Base-by-base conservation (phyloP, 2,113 vertebrate genomes). In the Lepisosteus oculatus region DNA sequence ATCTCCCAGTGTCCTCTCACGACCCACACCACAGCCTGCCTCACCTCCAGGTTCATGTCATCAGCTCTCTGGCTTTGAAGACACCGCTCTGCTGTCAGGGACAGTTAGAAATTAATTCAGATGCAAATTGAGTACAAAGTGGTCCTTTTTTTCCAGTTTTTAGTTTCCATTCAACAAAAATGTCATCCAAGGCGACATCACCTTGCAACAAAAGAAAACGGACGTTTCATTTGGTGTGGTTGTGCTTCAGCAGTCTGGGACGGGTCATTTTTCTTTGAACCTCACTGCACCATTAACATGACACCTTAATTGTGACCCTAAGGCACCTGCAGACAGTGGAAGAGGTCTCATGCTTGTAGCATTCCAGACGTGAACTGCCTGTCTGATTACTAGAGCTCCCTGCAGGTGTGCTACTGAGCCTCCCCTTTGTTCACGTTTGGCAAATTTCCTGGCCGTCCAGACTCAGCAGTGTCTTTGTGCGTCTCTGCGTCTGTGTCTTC, bases 261-360 rank as follows among this genome's bases (percentile, higher is more conserved):
- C 41, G 14, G 5, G 56, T 42, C 45, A 3, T 62, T 56, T 45
- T 2, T 45, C 41, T 45, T 69, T 43, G 55, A 67, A 55, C 17
- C 17, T 43, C 17, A 43, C 11, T 4, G 15, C 6, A 43, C 15
- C 3, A 13, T 59, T 66, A 42, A 8, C 29, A 15, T 6, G 43
- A 61, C 43, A 64, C 45, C 57, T 7, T 68, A 41, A 62, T 61
- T 74, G 41, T 41, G 47, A 55, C 8, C 41, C 42, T 74, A 3
- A 29, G 47, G 72, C 67, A 45, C 8, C 42, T 12, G 13, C 11
- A 7, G 54, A 29, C 42, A 17, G 51, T 8, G 12, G 41, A 64
- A 74, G 57, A n/a, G 61, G 67, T 74, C 72, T 64, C 3, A 14
- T 69, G 54, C 65, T 74, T 63, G 69, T 51, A 45, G 54, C 61